Evolutionary conservation across 2,797 vertebrate genomes (phyloP).

Genomic region (Onychomys torridus): DNA sequence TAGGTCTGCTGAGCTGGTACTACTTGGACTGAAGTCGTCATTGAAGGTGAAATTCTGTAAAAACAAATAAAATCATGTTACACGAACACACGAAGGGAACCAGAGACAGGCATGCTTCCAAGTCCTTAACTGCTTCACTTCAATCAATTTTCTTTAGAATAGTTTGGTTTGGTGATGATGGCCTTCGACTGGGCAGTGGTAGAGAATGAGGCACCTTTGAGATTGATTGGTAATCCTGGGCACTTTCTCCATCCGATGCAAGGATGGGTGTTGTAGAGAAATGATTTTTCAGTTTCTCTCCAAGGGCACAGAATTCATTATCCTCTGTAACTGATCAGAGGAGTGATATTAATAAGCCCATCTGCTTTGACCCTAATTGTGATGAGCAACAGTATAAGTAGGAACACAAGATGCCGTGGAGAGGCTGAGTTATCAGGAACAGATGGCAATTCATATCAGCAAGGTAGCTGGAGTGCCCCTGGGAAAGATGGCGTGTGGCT

Average conservation of each 20-base stretch:
- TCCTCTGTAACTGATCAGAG: slow-evolving; percentile 75
- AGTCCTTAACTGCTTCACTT: background rate
- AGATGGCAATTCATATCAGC: slow-evolving; percentile 77
- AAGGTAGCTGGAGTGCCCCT: slow-evolving; percentile 64
- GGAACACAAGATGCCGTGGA: slow-evolving; percentile 78
- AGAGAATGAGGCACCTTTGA: background rate
- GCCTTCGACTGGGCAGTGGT: background rate
- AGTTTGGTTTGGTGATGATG: background rate
- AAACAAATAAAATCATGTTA: slow-evolving; percentile 74
- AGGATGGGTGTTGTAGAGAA: slow-evolving; percentile 41
- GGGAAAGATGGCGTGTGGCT: background rate
- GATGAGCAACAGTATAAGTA: slow-evolving; percentile 75
- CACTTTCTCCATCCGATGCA: background rate
- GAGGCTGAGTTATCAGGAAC: slow-evolving; percentile 78
- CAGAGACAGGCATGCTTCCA: background rate
- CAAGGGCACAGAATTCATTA: slow-evolving; percentile 79
- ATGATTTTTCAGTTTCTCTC: slow-evolving; percentile 57
- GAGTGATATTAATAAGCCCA: slow-evolving; percentile 71
- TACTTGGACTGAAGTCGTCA: slow-evolving; percentile 96
- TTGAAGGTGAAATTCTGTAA: slow-evolving; percentile 91
- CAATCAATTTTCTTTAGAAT: background rate
- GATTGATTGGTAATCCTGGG: background rate
- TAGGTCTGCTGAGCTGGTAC: slow-evolving; percentile 95
- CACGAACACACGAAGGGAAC: background rate
- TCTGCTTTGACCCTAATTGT: slow-evolving; percentile 72